phyloP scores from a whole-genome alignment of 2,113 vertebrate genomes.

The Forbesichthys papilliferus region DNA sequence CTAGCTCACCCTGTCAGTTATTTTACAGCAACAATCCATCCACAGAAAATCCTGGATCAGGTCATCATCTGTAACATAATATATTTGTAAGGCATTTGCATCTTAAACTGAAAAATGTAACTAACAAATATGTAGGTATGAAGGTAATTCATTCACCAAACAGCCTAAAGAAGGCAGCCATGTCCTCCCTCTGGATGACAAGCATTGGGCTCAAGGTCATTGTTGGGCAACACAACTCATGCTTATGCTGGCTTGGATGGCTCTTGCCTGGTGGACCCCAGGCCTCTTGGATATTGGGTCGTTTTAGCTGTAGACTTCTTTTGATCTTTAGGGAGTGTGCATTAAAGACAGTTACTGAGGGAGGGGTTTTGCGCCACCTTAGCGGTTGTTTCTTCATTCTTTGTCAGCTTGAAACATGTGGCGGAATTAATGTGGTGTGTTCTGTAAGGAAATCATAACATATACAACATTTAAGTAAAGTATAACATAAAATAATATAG shows the following conservation, averaged over 20 bases:
- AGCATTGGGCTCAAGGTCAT: conserved; percentile 68
- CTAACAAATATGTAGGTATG: not conserved
- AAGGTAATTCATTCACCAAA: conserved; percentile 81
- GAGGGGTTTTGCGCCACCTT: conserved; percentile 76
- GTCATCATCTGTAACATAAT: conserved; percentile 82
- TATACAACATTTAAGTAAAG: not conserved
- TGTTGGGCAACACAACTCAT: conserved; percentile 29
- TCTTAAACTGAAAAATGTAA: not conserved
- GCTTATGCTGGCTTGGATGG: conserved; percentile 23
- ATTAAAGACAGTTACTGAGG: conserved; percentile 73
- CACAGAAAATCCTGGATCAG: conserved; percentile 92
- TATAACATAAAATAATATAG: not conserved
- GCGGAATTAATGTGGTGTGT: not conserved
- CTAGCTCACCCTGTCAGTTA: conserved; percentile 87
- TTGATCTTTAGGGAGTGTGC: conserved; percentile 75
- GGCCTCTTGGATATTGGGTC: conserved; percentile 67
- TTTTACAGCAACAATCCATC: conserved; percentile 93
- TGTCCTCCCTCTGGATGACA: conserved; percentile 87
- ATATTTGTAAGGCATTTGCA: not conserved
- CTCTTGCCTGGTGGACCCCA: conserved; percentile 70
- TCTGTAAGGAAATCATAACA: not conserved
- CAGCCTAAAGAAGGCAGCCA: conserved; percentile 90
- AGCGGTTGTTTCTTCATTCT: conserved; percentile 78
- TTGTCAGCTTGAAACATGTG: conserved; percentile 9
- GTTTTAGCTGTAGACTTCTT: conserved; percentile 71